Percentiles rank a stretch among this genome's conserved stretches.
These are phyloP conservation scores for Lymantria monacha DNA, from an alignment of 2,888 invertebrate species.

Conservation along the genomic window DNA sequence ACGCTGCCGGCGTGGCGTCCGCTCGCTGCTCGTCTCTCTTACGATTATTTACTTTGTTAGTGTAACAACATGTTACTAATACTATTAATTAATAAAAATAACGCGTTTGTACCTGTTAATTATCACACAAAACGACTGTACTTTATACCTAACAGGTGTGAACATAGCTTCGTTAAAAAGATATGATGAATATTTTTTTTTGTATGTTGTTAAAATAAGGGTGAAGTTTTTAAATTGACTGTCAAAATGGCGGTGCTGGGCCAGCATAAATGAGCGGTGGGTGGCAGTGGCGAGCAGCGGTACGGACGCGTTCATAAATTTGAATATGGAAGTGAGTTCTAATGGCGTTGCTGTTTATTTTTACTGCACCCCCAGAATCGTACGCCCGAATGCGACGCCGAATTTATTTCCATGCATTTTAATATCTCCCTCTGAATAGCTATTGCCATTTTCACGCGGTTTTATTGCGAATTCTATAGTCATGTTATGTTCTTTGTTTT, in stretches of 20 bases:
- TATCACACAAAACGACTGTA: slow-evolving; percentile 6
- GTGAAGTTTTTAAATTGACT: slow-evolving; percentile 71
- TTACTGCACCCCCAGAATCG: slow-evolving; percentile 81
- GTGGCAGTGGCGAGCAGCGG: slow-evolving; percentile 35
- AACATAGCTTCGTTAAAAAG: slow-evolving; percentile 18
- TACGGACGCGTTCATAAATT: slow-evolving; percentile 79
- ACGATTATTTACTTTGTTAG: slow-evolving; percentile 29
- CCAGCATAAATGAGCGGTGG: slow-evolving; percentile 48
- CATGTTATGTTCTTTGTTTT: slow-evolving; percentile 64
- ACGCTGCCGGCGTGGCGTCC: slow-evolving; percentile 11
- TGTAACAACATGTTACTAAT: slow-evolving; percentile 28
- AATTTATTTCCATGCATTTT: slow-evolving; percentile 83
- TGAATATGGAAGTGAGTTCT: slow-evolving; percentile 84
- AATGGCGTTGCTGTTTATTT: slow-evolving; percentile 83
- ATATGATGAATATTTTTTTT: slow-evolving; percentile 19
- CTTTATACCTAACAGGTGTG: slow-evolving; percentile 24
- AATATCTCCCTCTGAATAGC: slow-evolving; percentile 82
- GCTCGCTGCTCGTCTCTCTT: slow-evolving; percentile 16
- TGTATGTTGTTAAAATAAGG: slow-evolving; percentile 40
- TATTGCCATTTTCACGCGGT: slow-evolving; percentile 81
- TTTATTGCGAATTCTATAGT: slow-evolving; percentile 72
- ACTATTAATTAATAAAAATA: slow-evolving; percentile 28
- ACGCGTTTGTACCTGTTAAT: slow-evolving; percentile 20
- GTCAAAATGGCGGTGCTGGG: slow-evolving; percentile 63
- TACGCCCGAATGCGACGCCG: slow-evolving; percentile 83